These are phyloP conservation scores for Pocota personata DNA, from an alignment of 2,888 invertebrate species.

Conservation along the genomic window DNA sequence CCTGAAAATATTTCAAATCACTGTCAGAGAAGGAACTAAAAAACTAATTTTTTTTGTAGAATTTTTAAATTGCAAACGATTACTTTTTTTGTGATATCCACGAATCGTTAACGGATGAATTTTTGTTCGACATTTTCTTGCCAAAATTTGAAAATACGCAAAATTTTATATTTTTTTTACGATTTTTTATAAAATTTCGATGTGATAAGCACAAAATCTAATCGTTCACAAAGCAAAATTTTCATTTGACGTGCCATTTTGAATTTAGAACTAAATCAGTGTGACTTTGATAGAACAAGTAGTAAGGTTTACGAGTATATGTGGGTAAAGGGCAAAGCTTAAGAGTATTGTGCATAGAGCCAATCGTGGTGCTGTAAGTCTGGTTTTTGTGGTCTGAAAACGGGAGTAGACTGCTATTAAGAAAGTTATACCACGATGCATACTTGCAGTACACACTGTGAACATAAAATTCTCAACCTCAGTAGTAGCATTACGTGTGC, in stretches of 20 bases:
- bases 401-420: background rate
- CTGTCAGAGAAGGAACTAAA: background rate
- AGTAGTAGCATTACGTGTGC: background rate
- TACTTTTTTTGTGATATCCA: constrained; percentile 47
- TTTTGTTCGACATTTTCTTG: constrained; percentile 13
- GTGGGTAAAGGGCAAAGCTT: background rate
- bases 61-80: constrained; percentile 6
- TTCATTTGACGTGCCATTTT: constrained; percentile 12
- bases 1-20: constrained; percentile 63
- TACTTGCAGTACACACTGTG: background rate
- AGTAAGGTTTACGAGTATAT: background rate
- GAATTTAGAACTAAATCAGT: background rate
- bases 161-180: background rate
- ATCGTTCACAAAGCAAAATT: constrained; percentile 34
- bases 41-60: background rate
- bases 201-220: constrained; percentile 27
- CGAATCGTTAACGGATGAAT: constrained; percentile 8
- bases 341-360: background rate
- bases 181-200: constrained; percentile 3
- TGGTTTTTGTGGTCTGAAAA: constrained; percentile 30
- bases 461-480: background rate
- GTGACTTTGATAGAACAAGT: background rate
- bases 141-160: constrained; percentile 22
- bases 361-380: constrained; percentile 32
- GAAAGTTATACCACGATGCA: background rate